Base-by-base conservation (phyloP, 1,140 invertebrate species). In the Drosophila punjabiensis region DNA sequence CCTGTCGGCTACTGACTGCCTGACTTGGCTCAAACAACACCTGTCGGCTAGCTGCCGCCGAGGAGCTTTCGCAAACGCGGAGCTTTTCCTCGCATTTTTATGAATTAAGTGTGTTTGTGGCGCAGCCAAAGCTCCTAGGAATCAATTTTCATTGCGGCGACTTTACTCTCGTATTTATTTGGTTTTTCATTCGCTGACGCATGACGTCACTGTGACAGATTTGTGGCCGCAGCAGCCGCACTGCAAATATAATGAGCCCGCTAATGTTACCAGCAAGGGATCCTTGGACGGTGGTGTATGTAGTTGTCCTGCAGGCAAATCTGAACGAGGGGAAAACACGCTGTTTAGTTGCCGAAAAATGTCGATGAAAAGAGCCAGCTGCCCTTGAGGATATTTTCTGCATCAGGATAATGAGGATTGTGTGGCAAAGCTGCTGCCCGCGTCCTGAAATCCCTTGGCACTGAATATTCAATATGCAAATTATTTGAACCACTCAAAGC, bases 101-200 rank as follows among this genome's bases (percentile, higher is more conserved):
- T 89, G 85, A 88, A 88, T 88, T 89, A 89, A 88, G 88, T 79
- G 66, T 52, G 75, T 70, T 69, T 78, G 64, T 77, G 64, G 65
- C 65, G 53, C 65, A 70, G 41, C 50, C 59, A 88, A 81, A 88
- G 85, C 84, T 89, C 75, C 75, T 76, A 65, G 65, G 82, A 78
- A 75, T 86, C 82, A 78, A 78, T 85, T 78, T 70, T 64, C 71
- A 82, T 65, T 76, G 56, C 64, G 53, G 56, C 43, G 47, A 14
- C 55, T 56, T 56, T 56, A 28, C 55, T 56, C 33, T 37, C 63
- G 71, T 43, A 63, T 47, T 30, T 65, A 45, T 37, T 58, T 53
- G 18, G 11, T 6, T 9, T 58, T 24, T 33, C 4, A n/a, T 32
- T 28, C 48, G 35, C 30, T 33, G 33, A 30, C 33, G n/a, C 71